Evolutionary conservation across 2,888 invertebrate species (phyloP).

Genomic region (Ceraclea dissimilis): DNA sequence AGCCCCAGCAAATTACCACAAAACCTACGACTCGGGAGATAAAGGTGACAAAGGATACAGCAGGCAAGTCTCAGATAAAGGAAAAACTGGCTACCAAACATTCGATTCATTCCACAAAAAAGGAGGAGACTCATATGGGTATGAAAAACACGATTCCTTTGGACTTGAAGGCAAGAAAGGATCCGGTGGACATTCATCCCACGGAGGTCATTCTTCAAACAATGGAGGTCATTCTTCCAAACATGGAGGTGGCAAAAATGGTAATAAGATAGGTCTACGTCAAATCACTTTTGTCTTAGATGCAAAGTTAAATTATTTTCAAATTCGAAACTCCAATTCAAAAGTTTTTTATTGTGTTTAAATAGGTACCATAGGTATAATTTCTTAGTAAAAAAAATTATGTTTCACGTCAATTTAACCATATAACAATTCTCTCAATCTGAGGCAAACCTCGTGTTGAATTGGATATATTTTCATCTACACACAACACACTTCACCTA

Average conservation of each 20-base stretch:
- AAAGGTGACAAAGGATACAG: slow-evolving; percentile 60
- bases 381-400: too few relatives aligned
- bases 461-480: too few relatives aligned
- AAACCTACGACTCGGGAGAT: slow-evolving; percentile 54
- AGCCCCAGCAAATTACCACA: slow-evolving; percentile 47
- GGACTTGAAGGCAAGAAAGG: slow-evolving; percentile 45
- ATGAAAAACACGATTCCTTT: slow-evolving; percentile 59
- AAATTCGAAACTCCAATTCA: too few relatives aligned
- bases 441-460: too few relatives aligned
- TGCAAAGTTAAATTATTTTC: too few relatives aligned
- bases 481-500: too few relatives aligned
- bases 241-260: slow-evolving; percentile 29
- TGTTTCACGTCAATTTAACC: too few relatives aligned
- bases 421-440: too few relatives aligned
- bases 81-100: slow-evolving; percentile 64
- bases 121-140: slow-evolving; percentile 64
- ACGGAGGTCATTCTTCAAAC: slow-evolving; percentile 40
- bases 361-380: too few relatives aligned
- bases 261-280: too few relatives aligned
- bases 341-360: too few relatives aligned
- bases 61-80: slow-evolving; percentile 55
- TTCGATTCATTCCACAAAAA: slow-evolving; percentile 67
- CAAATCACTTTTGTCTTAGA: too few relatives aligned
- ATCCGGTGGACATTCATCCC: slow-evolving; percentile 41
- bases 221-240: slow-evolving; percentile 38